Evolutionary conservation across 1,140 invertebrate species (phyloP), one percentile per base, ranked within the genome.

Genomic region (Pteromalus puparum): DNA sequence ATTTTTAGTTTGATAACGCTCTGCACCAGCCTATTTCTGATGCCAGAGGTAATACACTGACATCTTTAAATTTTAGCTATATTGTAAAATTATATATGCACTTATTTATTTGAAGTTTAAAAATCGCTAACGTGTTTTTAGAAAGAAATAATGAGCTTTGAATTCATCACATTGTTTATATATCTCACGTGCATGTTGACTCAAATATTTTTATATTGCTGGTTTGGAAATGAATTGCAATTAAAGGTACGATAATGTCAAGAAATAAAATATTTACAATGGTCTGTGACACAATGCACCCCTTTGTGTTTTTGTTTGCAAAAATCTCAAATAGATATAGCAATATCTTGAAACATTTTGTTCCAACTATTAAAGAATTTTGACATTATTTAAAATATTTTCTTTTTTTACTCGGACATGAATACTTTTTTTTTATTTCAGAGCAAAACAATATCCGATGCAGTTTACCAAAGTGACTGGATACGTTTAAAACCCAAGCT

Each of bases 61-160:
- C 9, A 42, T 42, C 7, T 42, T 42, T 42, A 5, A 42, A 42
- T 42, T 42, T n/a, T n/a, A n/a, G n/a, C n/a, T n/a, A n/a, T n/a
- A 42, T 42, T 42, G 10, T 42, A 42, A 42, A 42, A 42, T 42
- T 42, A 0, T 9, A 42, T 10, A 10, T 34, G 30, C 6, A 42
- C 9, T 10, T 42, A 42, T 0, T 42, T 42, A 42, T 42, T 42
- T 9, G 9, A 42, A 67, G 65, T 24, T 18, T n/a, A 21, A n/a
- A 34, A 24, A 67, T n/a, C 18, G 46, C 70, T 83, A 61, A 81
- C 2, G 67, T 24, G 48, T 87, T 88, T 86, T 5, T 38, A 89
- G 89, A 81, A 86, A 30, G 75, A 81, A 61, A 81, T 87, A 10
- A 42, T 80, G 4, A 87, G 83, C 75, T 30, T 88, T 1, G 87